Conservation (phyloP, 2,888 invertebrate genomes). For the Limnephilus auricula region DNA sequence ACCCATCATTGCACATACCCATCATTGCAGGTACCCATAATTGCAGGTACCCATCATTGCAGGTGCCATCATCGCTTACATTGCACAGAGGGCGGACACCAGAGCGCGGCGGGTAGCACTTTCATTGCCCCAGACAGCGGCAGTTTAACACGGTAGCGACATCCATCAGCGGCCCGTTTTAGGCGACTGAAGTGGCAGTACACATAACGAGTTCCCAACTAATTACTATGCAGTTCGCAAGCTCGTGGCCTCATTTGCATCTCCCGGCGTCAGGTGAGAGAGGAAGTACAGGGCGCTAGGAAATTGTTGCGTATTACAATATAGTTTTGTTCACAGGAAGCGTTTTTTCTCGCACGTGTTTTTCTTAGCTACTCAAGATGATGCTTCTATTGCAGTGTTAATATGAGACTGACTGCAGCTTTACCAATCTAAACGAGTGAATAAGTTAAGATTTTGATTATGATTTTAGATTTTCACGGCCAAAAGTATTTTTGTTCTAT, state of each 20-base stretch:
- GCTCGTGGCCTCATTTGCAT: slow-evolving; percentile 30
- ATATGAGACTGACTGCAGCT: not conserved
- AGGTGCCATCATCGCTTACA: not conserved
- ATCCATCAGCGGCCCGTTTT: not conserved
- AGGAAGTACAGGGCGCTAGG: not conserved
- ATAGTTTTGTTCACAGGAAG: not conserved
- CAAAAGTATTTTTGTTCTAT: too few species aligned
- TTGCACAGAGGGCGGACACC: not conserved
- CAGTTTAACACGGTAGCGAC: slow-evolving; percentile 8
- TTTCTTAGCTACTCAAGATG: not conserved
- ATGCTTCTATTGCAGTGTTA: too few species aligned
- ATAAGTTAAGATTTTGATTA: too few species aligned
- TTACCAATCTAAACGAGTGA: not conserved
- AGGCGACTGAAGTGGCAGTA: not conserved
- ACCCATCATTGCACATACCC: too few species aligned
- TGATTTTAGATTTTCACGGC: too few species aligned
- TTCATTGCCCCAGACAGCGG: slow-evolving; percentile 7
- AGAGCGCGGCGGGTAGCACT: not conserved
- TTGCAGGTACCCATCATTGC: too few species aligned
- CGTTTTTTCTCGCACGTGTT: not conserved
- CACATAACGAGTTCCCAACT: slow-evolving; percentile 24
- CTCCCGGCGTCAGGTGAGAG: not conserved
- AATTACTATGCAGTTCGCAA: slow-evolving; percentile 40
- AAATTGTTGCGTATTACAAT: not conserved
- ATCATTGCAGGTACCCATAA: too few species aligned